Base-by-base conservation (phyloP, 2,113 vertebrate genomes). In the Cyanoderma ruficeps region DNA sequence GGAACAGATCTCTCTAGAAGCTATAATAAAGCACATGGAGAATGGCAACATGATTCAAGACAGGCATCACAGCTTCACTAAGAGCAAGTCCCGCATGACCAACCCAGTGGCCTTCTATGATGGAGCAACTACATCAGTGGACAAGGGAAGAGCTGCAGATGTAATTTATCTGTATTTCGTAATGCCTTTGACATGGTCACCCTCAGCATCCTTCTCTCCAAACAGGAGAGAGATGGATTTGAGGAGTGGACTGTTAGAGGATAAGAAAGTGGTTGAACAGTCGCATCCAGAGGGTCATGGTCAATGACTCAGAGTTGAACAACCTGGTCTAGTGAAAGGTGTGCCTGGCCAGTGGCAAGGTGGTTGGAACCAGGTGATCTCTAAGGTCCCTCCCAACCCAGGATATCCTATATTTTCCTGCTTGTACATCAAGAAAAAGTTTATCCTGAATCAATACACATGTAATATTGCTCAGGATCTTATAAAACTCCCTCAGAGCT, bases 251-350 rank as follows among this genome's bases (percentile, higher is more conserved):
- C 39, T 68, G 20, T 25, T 41, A 47, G n/a, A n/a, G 20, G 28
- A 75, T 27, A 53, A 68, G 33, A 53, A 67, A 68, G 22, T 42
- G 9, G 3, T 25, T 13, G 37, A 24, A 52, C 31, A 44, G 44
- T 28, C 0, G 0, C 20, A 47, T 87, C 35, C 49, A 64, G 57
- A 79, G 13, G 11, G 20, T n/a, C 1, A 0, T 14, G 13, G 37
- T 74, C 52, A 74, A 28, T 11, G 17, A 49, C 15, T 74, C 28
- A 33, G 28, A n/a, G 60, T 11, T 44, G 22, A 74, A 10, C 33
- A 59, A 33, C 4, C 23, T 44, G 19, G 23, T 59, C 44, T 17
- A 33, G 28, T 17, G 28, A 67, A 44, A 89, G 15, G 18, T 25
- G 11, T 23, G 23, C 28, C 44, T 57, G 52, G 50, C 18, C 44